These are phyloP conservation scores for Choristoneura rosaceana DNA, from an alignment of 2,888 invertebrate genomes.

Conservation along the genomic window DNA sequence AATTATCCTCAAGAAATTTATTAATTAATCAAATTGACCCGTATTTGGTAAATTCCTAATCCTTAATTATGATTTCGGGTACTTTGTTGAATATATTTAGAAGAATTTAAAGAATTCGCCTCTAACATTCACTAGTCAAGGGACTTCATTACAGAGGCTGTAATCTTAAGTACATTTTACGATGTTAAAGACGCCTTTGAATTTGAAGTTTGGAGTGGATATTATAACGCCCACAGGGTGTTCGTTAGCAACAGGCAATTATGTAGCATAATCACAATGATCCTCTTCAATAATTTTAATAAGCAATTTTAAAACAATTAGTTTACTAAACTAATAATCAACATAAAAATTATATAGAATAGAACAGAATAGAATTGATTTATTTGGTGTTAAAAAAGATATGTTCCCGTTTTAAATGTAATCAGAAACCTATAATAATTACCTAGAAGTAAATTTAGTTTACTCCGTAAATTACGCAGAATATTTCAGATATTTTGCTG, in stretches of 20 bases:
- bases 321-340: neutral
- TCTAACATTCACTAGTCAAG: conserved; percentile 3
- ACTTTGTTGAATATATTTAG: conserved; percentile 4
- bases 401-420: neutral
- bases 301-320: neutral
- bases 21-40: neutral
- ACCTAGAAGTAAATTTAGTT: too few relatives aligned
- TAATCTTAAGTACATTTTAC: conserved; percentile 9
- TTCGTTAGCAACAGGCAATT: neutral
- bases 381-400: too few relatives aligned
- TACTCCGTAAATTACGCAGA: neutral
- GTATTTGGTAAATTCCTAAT: neutral
- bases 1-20: neutral
- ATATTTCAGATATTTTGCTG: neutral
- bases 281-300: neutral
- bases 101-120: conserved; percentile 11
- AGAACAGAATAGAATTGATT: too few relatives aligned
- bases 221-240: conserved; percentile 8
- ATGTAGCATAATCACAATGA: neutral
- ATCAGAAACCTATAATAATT: neutral
- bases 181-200: neutral
- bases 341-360: too few relatives aligned
- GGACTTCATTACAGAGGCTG: conserved; percentile 15
- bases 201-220: conserved; percentile 14
- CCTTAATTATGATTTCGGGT: conserved; percentile 12